Conservation (phyloP, 2,888 invertebrate species). For the Polydrusus pterygomalis region DNA sequence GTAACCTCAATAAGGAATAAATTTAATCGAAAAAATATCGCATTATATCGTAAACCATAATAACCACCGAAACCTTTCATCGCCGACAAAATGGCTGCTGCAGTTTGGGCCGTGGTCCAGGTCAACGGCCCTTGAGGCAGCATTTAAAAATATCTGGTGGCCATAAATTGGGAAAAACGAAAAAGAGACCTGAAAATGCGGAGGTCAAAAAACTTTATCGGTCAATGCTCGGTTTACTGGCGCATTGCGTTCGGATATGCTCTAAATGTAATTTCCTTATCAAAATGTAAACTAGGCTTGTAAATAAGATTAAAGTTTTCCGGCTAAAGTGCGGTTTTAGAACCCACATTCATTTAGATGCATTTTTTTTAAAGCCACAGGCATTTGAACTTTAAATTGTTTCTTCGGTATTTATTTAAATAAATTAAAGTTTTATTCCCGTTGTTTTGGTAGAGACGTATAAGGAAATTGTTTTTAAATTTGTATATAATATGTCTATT, state of each 20-base stretch:
- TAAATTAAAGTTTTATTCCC: no score
- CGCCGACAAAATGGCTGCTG: not conserved
- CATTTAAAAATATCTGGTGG: conserved; percentile 9
- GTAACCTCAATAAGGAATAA: not conserved
- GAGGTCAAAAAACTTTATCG: conserved; percentile 28
- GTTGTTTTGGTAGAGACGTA: no score
- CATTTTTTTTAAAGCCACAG: no score
- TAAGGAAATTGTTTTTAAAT: no score
- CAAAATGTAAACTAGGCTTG: conserved; percentile 17
- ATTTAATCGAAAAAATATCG: no score
- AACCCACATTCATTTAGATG: no score
- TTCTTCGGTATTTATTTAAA: no score
- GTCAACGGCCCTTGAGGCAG: conserved; percentile 18
- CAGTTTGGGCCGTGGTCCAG: not conserved
- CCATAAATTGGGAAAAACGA: conserved; percentile 18
- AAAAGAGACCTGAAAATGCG: not conserved
- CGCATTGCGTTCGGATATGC: not conserved
- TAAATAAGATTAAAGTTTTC: not conserved
- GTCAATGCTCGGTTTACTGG: not conserved
- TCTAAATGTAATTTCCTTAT: conserved; percentile 7
- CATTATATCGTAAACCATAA: not conserved
- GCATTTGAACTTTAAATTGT: no score
- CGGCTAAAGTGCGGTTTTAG: not conserved
- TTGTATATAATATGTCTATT: no score
- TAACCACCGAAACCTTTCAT: conserved; percentile 1